Percentiles rank a stretch among this genome's conserved stretches.
phyloP scores from a whole-genome alignment of 2,888 invertebrate genomes.

The Merodon equestris region DNA sequence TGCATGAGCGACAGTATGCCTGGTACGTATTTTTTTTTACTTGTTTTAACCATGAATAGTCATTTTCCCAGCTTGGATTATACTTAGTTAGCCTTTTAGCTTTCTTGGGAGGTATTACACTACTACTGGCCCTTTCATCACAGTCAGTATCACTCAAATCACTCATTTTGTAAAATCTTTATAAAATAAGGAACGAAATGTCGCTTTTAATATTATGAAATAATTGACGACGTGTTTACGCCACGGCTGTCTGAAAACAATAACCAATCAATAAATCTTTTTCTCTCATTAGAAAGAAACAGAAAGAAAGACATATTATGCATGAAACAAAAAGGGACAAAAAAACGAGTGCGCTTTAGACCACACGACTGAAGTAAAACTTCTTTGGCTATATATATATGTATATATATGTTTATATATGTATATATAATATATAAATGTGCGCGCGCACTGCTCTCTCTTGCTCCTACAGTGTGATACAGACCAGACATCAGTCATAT shows the following conservation, averaged over 20 bases:
- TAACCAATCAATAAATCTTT: not conserved
- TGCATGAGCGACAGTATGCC: not conserved
- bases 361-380: too few species aligned
- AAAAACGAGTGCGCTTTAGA: too few species aligned
- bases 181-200: too few species aligned
- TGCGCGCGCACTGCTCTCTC: too few species aligned
- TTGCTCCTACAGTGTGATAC: too few species aligned
- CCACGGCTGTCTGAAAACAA: conserved; percentile 10
- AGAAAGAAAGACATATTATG: too few species aligned
- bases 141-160: not conserved
- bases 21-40: not conserved
- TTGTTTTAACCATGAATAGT: not conserved
- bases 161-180: not conserved
- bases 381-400: too few species aligned
- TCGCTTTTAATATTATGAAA: conserved; percentile 6
- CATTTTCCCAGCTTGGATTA: not conserved
- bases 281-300: too few species aligned
- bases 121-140: not conserved
- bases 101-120: not conserved
- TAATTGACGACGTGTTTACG: conserved; percentile 2
- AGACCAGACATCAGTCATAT: too few species aligned
- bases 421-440: too few species aligned
- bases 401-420: too few species aligned
- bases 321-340: too few species aligned
- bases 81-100: not conserved